Evolutionary conservation across 1,140 invertebrate species (phyloP).

Genomic region (Prorops nasuta): DNA sequence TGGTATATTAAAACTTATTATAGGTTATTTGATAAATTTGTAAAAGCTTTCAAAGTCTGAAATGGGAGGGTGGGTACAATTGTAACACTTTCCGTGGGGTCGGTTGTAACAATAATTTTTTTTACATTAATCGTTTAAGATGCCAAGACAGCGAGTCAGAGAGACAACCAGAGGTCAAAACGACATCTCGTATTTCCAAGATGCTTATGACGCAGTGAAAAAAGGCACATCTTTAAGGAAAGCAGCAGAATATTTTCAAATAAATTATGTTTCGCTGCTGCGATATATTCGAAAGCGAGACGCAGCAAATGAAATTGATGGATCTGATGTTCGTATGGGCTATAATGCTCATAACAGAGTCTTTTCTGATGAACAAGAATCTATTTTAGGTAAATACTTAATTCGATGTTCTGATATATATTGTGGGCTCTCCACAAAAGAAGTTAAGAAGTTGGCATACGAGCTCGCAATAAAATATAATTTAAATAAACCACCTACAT

Average conservation of each 20-base stretch:
- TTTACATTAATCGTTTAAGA: neutral
- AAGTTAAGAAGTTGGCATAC: constrained; percentile 45
- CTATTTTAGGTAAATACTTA: constrained; percentile 31
- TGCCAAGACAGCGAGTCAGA: neutral
- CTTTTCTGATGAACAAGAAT: constrained; percentile 30
- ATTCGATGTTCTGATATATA: constrained; percentile 35
- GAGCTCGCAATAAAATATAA: constrained; percentile 38
- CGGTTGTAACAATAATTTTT: neutral
- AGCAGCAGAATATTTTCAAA: constrained; percentile 14
- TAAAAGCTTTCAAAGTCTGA: neutral
- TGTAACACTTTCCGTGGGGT: neutral
- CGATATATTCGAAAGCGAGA: constrained; percentile 17
- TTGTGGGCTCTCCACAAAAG: constrained; percentile 40
- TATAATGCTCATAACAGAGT: constrained; percentile 29
- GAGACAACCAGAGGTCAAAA: constrained; percentile 5
- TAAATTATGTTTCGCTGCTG: constrained; percentile 15
- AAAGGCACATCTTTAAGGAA: constrained; percentile 15
- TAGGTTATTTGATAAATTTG: neutral
- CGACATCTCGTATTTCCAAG: constrained; percentile 13
- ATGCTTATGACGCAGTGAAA: constrained; percentile 21
- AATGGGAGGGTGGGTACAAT: neutral
- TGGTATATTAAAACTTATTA: neutral
- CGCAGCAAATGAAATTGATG: constrained; percentile 5
- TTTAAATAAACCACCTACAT: constrained; percentile 35
- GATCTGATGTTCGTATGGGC: constrained; percentile 24